Conservation (phyloP, 2,113 vertebrate species). For the Lynx canadensis region DNA sequence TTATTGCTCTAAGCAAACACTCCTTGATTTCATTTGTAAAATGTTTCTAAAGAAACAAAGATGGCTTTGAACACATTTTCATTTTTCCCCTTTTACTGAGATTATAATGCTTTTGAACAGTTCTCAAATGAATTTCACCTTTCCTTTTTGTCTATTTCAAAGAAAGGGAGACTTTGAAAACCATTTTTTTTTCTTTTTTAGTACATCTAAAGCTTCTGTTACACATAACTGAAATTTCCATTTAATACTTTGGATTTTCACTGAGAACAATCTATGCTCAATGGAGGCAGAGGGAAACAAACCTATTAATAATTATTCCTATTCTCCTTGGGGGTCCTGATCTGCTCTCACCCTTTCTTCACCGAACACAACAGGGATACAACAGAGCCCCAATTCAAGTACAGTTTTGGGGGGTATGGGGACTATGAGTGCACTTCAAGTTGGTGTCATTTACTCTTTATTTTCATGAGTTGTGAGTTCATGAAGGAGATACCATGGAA, state of each 20-base stretch:
- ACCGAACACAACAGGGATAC: not conserved
- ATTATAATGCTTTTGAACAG: slow-evolving; percentile 79
- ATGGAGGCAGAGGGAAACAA: slow-evolving; percentile 42
- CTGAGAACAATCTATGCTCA: not conserved
- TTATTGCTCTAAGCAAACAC: slow-evolving; percentile 81
- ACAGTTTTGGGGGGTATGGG: not conserved
- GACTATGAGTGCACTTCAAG: too few species aligned
- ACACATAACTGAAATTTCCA: slow-evolving; percentile 69
- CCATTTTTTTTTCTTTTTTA: slow-evolving; percentile 5
- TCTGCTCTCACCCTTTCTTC: not conserved
- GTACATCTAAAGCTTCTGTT: slow-evolving; percentile 63
- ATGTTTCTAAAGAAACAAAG: slow-evolving; percentile 75
- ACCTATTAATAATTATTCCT: slow-evolving; percentile 1
- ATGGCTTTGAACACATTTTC: slow-evolving; percentile 73
- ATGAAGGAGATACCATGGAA: not conserved
- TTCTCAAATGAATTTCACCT: slow-evolving; percentile 78
- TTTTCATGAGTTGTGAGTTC: not conserved
- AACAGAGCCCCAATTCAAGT: not conserved
- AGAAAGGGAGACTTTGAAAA: slow-evolving; percentile 68
- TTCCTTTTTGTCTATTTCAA: slow-evolving; percentile 79
- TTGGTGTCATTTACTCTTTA: not conserved
- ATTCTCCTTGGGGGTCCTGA: not conserved
- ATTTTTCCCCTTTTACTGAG: slow-evolving; percentile 73
- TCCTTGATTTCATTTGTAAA: slow-evolving; percentile 84
- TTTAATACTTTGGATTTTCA: slow-evolving; percentile 42